Percentiles rank a stretch among this genome's conserved stretches.
Conservation (phyloP, 1,140 invertebrate genomes). For the Brachionus manjavacas region DNA sequence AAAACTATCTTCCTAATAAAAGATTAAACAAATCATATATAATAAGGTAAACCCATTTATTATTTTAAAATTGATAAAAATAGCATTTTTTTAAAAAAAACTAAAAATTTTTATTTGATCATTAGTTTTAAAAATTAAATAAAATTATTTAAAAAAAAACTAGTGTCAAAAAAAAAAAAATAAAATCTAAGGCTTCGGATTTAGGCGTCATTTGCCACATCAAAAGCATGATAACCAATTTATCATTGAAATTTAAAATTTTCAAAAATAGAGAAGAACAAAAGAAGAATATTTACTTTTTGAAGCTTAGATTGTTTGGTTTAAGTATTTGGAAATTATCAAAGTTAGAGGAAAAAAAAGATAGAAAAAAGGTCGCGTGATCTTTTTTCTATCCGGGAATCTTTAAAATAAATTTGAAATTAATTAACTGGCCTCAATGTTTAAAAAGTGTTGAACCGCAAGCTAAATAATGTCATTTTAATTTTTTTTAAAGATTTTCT, state of each 20-base stretch:
- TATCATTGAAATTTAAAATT: not conserved
- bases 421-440: not conserved
- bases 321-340: not conserved
- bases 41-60: no score
- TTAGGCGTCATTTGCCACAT: not conserved
- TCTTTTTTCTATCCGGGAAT: not conserved
- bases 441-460: not conserved
- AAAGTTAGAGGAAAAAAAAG: not conserved
- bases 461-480: not conserved
- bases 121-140: no score
- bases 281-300: not conserved
- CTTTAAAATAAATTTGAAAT: constrained; percentile 37
- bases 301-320: not conserved
- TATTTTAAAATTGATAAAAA: no score
- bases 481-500: not conserved
- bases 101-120: no score
- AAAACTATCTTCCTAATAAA: no score
- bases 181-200: no score
- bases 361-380: not conserved
- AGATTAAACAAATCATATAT: no score
- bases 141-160: no score
- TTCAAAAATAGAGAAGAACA: not conserved
- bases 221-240: not conserved
- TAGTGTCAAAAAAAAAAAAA: no score
- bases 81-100: no score